Conservation (phyloP, 2,797 vertebrate genomes). For the Sebastolobus altivelis region DNA sequence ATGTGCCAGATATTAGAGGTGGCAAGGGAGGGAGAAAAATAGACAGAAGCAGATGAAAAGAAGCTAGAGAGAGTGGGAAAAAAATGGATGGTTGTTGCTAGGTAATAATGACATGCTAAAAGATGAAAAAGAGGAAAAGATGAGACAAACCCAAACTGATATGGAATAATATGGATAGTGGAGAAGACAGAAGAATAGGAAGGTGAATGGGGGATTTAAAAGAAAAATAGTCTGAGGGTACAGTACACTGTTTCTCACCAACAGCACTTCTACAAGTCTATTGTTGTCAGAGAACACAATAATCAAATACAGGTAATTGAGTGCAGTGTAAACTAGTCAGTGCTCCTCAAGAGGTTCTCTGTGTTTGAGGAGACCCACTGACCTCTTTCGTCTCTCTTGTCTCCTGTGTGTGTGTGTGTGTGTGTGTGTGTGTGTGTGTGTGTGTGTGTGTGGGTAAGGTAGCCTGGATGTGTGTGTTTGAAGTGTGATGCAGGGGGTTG, state of each 20-base stretch:
- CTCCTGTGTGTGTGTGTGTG: conserved; percentile 23
- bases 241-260: conserved; percentile 7
- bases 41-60: conserved; percentile 52
- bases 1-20: conserved; percentile 61
- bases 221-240: conserved; percentile 15
- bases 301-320: conserved; percentile 82
- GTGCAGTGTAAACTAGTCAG: conserved; percentile 73
- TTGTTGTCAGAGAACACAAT: conserved; percentile 63
- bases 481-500: conserved; percentile 59
- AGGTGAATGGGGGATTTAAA: neutral
- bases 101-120: conserved; percentile 53
- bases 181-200: conserved; percentile 5
- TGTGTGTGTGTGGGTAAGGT: conserved; percentile 21
- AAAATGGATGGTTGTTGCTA: conserved; percentile 49
- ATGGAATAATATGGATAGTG: conserved; percentile 7
- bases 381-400: conserved; percentile 56
- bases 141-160: conserved; percentile 19
- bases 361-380: conserved; percentile 72
- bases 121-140: conserved; percentile 37
- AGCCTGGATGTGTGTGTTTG: conserved; percentile 45
- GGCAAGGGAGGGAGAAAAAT: conserved; percentile 48
- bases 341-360: conserved; percentile 60
- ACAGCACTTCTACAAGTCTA: conserved; percentile 50
- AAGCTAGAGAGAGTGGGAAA: neutral
- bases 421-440: conserved; percentile 14